Percentiles rank a stretch among this genome's conserved stretches.
Conservation (phyloP, 2,113 vertebrate genomes). For the Dromaius novaehollandiae region DNA sequence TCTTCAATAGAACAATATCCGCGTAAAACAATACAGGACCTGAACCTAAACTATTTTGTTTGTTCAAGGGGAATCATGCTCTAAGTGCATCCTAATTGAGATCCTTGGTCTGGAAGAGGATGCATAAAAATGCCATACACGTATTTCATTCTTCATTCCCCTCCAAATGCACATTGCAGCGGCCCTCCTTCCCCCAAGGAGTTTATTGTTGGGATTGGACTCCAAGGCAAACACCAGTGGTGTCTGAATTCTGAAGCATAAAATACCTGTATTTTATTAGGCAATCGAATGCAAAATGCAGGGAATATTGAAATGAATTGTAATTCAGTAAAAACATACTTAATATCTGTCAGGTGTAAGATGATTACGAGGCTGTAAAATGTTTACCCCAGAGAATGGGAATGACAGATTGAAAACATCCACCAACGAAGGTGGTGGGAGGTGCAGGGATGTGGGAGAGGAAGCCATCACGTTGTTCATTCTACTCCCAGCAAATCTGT, state of each 20-base stretch:
- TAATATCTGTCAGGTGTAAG: not conserved
- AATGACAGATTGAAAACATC: slow-evolving; percentile 20
- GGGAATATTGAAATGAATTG: slow-evolving; percentile 11
- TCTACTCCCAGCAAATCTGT: slow-evolving; percentile 3
- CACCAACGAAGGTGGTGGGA: not conserved
- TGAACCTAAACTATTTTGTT: not conserved
- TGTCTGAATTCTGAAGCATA: not conserved
- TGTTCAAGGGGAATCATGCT: not conserved
- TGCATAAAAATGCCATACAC: not conserved
- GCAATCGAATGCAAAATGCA: slow-evolving; percentile 19
- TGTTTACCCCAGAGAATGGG: not conserved
- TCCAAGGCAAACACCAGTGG: not conserved
- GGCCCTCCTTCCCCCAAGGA: not conserved
- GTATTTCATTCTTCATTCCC: not conserved
- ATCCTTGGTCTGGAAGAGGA: not conserved
- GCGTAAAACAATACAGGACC: not conserved
- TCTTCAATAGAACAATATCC: not conserved
- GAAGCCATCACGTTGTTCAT: not conserved
- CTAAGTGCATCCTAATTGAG: not conserved
- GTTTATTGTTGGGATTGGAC: not conserved
- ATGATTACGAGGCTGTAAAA: slow-evolving; percentile 23
- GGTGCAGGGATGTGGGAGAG: not conserved
- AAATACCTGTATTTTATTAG: not conserved
- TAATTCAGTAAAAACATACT: slow-evolving; percentile 23
- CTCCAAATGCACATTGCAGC: not conserved